phyloP scores from a whole-genome alignment of 2,797 vertebrate species.

The Centroberyx gerrardi region DNA sequence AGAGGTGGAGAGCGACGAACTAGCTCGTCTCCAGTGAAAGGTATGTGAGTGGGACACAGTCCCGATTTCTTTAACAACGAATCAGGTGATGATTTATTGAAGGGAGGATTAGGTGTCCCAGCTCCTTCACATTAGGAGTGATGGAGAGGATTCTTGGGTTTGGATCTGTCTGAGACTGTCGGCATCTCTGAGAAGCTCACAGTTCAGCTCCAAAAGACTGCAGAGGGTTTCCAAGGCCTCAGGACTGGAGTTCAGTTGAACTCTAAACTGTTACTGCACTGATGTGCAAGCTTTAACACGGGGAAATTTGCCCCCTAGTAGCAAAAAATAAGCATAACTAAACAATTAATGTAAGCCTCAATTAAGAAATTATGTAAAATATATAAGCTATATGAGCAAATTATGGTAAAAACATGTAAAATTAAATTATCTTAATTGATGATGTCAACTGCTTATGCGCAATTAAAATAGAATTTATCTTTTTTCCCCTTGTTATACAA shows the following conservation, averaged over 20 bases:
- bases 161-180: too few relatives aligned
- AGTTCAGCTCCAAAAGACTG: background rate
- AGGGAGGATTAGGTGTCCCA: background rate
- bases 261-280: conserved; percentile 10
- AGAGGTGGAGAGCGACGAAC: background rate
- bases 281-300: conserved; percentile 29
- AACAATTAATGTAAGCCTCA: conserved; percentile 48
- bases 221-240: conserved; percentile 1
- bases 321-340: conserved; percentile 44
- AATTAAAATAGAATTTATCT: conserved; percentile 48
- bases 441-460: conserved; percentile 52
- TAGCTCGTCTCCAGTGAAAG: background rate
- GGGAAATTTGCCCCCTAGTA: conserved; percentile 41
- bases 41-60: background rate
- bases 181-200: too few relatives aligned
- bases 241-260: background rate
- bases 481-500: conserved; percentile 32
- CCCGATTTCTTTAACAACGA: background rate
- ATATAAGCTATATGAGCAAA: conserved; percentile 42
- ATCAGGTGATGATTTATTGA: conserved; percentile 16
- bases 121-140: too few relatives aligned
- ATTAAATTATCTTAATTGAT: conserved; percentile 52
- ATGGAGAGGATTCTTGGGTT: too few relatives aligned
- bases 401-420: conserved; percentile 49
- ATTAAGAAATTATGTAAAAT: conserved; percentile 57